Base-by-base conservation (phyloP, 2,113 vertebrate genomes). In the Caranx melampygus region DNA sequence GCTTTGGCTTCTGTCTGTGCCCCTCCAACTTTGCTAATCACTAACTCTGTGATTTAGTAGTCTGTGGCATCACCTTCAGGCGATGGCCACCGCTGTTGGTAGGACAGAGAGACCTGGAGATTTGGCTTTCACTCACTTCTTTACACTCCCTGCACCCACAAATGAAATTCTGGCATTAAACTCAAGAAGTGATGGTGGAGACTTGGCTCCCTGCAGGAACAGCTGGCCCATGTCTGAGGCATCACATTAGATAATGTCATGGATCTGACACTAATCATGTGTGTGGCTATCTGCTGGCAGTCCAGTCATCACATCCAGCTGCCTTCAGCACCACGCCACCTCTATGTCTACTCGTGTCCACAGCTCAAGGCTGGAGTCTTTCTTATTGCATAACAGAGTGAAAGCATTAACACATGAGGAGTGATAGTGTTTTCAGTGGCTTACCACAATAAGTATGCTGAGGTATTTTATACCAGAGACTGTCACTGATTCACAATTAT, bases 261-360 rank as follows among this genome's bases (percentile, higher is more conserved):
- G 64, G 80, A 85, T 81, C 58, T 89, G 89, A 92, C 86, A 64
- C 79, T 84, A 82, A 89, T 88, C 81, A 64, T 86, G 79, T 77
- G 78, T 72, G 62, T 71, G 69, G 49, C 60, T 83, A 72, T 77
- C 69, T 78, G 78, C 64, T 80, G 75, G 65, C 62, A 69, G 68
- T 61, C 78, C 72, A 63, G 57, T 80, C 84, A 81, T 86, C 80
- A 72, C 11, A 70, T 72, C 61, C n/a, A 21, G 60, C 49, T 66
- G 79, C 81, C 83, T 74, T 64, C 15, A 74, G 65, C 75, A 34
- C 51, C 37, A 57, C 31, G 26, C 85, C 81, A 72, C 65, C 72
- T 78, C 35, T 26, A 3, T 79, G 63, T 82, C 67, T 44, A 20
- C 75, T 61, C 70, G 68, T 70, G 60, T 64, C 54, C 40, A 69